phyloP scores from a whole-genome alignment of 2,888 invertebrate genomes.

The Stenotaenia linearis region DNA sequence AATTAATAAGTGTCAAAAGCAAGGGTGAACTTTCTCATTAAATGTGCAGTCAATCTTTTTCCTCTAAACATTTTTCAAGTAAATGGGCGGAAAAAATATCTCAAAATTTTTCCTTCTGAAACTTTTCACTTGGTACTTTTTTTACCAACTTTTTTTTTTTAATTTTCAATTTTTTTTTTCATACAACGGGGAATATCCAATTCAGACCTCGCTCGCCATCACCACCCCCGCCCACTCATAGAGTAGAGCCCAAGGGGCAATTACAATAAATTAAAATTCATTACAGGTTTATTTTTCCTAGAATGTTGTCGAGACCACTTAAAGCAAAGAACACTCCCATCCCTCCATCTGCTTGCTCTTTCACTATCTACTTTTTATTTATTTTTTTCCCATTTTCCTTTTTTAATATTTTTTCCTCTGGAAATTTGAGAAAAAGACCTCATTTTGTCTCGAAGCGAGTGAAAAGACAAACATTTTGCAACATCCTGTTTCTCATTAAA shows the following conservation, averaged over 20 bases:
- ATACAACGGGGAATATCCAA: background rate
- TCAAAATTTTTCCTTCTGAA: background rate
- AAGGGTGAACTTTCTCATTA: slow-evolving; percentile 20
- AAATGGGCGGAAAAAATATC: slow-evolving; percentile 22
- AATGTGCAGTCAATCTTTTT: slow-evolving; percentile 5
- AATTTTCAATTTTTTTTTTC: background rate
- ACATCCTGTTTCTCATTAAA: background rate
- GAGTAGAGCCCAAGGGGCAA: slow-evolving; percentile 17
- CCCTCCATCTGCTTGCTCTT: slow-evolving; percentile 21
- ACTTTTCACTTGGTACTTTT: slow-evolving; percentile 11
- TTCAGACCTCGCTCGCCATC: slow-evolving; percentile 10
- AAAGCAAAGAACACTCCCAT: background rate
- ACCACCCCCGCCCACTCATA: slow-evolving; percentile 23
- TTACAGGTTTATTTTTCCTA: slow-evolving; percentile 26
- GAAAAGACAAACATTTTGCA: slow-evolving; percentile 9
- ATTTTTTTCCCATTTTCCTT: no score
- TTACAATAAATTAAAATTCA: slow-evolving; percentile 26
- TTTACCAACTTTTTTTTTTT: background rate
- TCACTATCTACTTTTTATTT: slow-evolving; percentile 3
- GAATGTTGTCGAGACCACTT: slow-evolving; percentile 26
- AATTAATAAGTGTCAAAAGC: slow-evolving; percentile 26
- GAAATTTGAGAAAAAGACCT: slow-evolving; percentile 1
- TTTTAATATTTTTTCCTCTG: background rate
- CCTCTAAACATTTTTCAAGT: slow-evolving; percentile 16
- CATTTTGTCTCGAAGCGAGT: background rate